phyloP scores from a whole-genome alignment of 2,113 vertebrate species.

The Silurus meridionalis region DNA sequence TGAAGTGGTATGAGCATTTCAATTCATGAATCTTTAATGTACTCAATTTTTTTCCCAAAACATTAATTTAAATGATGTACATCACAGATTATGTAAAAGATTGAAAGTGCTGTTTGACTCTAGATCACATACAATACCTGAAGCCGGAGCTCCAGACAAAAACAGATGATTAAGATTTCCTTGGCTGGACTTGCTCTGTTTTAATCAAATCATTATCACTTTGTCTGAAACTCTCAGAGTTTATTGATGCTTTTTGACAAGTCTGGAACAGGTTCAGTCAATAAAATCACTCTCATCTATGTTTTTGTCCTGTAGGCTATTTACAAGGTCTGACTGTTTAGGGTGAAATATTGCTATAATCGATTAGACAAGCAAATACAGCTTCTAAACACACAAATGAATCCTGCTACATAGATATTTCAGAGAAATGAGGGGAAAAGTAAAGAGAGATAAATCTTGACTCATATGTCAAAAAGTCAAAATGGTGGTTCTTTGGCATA shows the following conservation, averaged over 20 bases:
- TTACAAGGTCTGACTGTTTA: slow-evolving; percentile 8
- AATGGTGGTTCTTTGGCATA: background rate
- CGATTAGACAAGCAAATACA: background rate
- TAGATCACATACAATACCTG: background rate
- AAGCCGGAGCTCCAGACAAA: background rate
- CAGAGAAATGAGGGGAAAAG: background rate
- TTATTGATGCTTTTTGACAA: slow-evolving; percentile 14
- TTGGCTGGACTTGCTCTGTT: background rate
- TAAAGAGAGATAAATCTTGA: background rate
- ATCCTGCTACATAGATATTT: background rate
- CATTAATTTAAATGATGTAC: background rate
- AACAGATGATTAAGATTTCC: background rate
- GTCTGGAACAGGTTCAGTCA: slow-evolving; percentile 10
- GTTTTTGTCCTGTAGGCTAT: background rate
- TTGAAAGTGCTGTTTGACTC: background rate
- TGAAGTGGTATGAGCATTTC: background rate
- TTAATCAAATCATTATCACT: slow-evolving; percentile 23
- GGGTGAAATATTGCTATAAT: background rate
- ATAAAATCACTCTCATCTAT: slow-evolving; percentile 20
- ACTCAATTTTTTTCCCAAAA: background rate
- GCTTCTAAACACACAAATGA: background rate
- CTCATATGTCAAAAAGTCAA: background rate
- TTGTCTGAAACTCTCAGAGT: background rate
- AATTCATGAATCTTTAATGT: background rate
- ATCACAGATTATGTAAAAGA: background rate